These are phyloP conservation scores for Platygyra sinensis DNA, from an alignment of 64 coral and sea anemone species.

Conservation along the genomic window DNA sequence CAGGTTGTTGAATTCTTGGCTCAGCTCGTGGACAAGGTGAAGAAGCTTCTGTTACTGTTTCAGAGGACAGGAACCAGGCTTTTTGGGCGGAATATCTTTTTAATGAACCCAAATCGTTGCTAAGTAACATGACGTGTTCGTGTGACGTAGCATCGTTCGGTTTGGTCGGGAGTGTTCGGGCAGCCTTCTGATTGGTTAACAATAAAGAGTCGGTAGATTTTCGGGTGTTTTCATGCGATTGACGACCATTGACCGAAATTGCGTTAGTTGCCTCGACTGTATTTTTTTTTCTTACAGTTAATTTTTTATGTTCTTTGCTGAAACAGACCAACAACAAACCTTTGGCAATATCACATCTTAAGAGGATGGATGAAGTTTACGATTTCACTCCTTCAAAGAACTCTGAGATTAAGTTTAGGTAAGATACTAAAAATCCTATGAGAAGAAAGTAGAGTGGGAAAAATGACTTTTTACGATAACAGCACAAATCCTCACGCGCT, in stretches of 20 bases:
- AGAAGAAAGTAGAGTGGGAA: no score
- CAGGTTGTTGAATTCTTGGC: conserved; percentile 40
- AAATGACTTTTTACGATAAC: no score
- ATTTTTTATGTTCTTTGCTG: not conserved
- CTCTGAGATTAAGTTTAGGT: conserved; percentile 91
- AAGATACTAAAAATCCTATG: not conserved
- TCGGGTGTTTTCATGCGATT: not conserved
- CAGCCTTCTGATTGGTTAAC: no score
- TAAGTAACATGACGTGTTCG: no score
- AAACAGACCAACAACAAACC: conserved; percentile 33
- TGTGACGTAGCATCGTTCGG: no score
- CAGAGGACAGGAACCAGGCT: no score
- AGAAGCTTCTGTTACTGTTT: no score
- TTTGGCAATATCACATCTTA: conserved; percentile 60
- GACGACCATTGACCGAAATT: not conserved
- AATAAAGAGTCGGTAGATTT: no score
- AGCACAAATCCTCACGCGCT: no score
- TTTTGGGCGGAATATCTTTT: no score
- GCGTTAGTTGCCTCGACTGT: not conserved
- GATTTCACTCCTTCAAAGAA: conserved; percentile 60
- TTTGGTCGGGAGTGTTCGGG: no score
- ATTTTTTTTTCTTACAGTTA: not conserved
- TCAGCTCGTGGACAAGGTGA: conserved; percentile 43
- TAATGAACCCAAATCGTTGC: no score
- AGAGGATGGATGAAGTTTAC: conserved; percentile 81